Evolutionary conservation across 2,113 vertebrate genomes (phyloP).

Genomic region (Sylvietta virens): DNA sequence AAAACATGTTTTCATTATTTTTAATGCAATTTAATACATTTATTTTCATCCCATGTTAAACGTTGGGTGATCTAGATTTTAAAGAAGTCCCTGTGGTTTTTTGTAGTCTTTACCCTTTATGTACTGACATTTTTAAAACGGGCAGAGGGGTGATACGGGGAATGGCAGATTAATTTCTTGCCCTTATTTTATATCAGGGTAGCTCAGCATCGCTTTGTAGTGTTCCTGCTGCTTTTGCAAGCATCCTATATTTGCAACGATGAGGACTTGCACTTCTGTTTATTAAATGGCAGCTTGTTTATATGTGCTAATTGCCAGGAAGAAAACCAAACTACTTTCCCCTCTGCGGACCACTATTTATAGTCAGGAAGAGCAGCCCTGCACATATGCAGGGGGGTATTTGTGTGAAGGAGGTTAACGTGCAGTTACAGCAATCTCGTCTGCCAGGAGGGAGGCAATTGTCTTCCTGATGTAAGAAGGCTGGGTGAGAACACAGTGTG

Average conservation of each 20-base stretch:
- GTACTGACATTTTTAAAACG: background rate
- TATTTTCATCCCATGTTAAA: background rate
- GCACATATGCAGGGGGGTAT: background rate
- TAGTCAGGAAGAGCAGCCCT: background rate
- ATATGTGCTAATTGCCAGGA: slow-evolving; percentile 19
- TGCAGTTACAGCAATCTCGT: background rate
- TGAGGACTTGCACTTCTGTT: background rate
- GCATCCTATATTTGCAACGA: background rate
- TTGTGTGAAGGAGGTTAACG: background rate
- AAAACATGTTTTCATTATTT: background rate
- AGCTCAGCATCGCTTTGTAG: background rate
- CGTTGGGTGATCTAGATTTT: fast-evolving
- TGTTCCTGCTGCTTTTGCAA: background rate
- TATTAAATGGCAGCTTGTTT: slow-evolving; percentile 1
- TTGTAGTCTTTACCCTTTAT: background rate
- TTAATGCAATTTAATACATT: background rate
- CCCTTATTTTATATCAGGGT: background rate
- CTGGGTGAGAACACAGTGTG: background rate
- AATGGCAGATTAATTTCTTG: background rate
- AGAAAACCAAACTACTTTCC: slow-evolving; percentile 4
- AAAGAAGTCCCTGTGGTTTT: background rate
- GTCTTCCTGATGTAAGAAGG: background rate
- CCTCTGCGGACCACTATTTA: background rate
- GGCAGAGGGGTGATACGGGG: fast-evolving
- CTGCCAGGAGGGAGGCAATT: background rate